Evolutionary conservation across 2,888 invertebrate genomes (phyloP).

Genomic region (Andrena praecox): DNA sequence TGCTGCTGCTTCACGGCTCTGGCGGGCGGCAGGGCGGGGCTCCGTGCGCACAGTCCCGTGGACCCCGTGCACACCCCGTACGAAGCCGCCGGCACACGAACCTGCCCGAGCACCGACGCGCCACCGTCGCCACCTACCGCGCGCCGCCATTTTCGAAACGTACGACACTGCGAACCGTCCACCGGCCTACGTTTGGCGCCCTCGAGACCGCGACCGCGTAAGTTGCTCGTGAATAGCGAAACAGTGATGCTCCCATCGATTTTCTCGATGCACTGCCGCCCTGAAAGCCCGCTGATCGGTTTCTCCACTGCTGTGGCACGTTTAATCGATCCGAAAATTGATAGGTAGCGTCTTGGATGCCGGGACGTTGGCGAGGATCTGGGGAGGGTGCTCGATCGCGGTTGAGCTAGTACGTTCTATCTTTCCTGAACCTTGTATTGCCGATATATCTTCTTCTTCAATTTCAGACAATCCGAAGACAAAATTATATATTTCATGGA

Average conservation of each 20-base stretch:
- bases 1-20: conserved; percentile 67
- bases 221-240: neutral
- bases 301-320: no score
- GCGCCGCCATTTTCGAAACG: conserved; percentile 49
- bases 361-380: no score
- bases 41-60: conserved; percentile 79
- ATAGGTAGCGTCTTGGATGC: no score
- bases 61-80: conserved; percentile 76
- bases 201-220: no score
- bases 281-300: neutral
- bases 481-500: no score
- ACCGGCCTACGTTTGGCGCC: neutral
- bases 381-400: no score
- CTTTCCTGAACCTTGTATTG: no score
- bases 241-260: neutral
- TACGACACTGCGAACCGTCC: no score
- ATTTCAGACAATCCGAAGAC: no score
- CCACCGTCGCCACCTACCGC: conserved; percentile 5
- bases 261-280: neutral
- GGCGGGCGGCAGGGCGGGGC: conserved; percentile 82
- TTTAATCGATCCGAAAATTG: no score
- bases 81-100: conserved; percentile 62
- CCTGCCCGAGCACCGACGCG: conserved; percentile 53
- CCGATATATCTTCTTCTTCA: no score
- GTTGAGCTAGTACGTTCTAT: no score